Percentiles rank a stretch among this genome's conserved stretches.
Evolutionary conservation across 2,113 vertebrate species (phyloP).

Genomic region (Empidonax alnorum): DNA sequence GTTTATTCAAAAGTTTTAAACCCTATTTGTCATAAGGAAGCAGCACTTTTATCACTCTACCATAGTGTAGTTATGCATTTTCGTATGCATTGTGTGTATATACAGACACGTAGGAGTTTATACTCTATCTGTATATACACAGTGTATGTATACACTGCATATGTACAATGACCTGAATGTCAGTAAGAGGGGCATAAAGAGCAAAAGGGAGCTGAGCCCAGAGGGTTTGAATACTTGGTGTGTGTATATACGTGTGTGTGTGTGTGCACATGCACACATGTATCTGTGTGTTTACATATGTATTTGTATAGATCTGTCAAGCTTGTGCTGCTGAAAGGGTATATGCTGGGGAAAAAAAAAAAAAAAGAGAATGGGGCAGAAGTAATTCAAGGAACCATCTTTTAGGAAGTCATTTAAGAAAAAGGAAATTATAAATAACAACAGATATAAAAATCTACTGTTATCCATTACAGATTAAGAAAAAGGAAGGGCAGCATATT

Average conservation of each 20-base stretch:
- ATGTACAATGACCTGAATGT: not conserved
- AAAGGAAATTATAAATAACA: not conserved
- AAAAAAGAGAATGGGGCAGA: not conserved
- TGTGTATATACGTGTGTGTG: accelerated
- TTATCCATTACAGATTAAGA: not conserved
- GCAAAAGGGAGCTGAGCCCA: not conserved
- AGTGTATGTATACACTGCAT: accelerated
- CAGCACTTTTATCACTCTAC: not conserved
- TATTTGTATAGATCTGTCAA: not conserved
- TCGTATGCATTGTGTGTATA: not conserved
- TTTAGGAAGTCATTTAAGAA: not conserved
- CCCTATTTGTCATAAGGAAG: not conserved
- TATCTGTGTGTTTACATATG: accelerated
- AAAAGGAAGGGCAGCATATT: not conserved
- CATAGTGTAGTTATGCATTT: not conserved
- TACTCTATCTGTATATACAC: accelerated
- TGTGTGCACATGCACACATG: not conserved
- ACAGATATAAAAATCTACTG: not conserved
- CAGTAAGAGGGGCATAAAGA: not conserved
- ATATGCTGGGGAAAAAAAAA: not conserved
- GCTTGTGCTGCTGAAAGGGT: not conserved
- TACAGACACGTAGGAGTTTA: not conserved
- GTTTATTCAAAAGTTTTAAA: not conserved
- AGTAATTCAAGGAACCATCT: not conserved
- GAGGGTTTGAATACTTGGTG: not conserved